Conservation (phyloP, 2,888 invertebrate species). For the Eucera pruinosa region DNA sequence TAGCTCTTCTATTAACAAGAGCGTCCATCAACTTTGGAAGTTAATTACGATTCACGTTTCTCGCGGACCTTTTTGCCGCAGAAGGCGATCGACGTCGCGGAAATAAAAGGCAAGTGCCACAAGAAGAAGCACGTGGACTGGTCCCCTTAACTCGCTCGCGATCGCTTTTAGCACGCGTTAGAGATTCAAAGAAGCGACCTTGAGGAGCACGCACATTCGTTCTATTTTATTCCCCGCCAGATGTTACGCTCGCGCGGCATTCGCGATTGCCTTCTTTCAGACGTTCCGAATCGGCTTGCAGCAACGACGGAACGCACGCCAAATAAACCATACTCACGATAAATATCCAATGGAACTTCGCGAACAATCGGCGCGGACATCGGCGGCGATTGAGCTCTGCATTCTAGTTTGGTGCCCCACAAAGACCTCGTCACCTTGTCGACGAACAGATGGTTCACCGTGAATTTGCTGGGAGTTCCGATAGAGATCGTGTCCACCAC, state of each 20-base stretch:
- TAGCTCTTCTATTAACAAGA: too few species aligned
- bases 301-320: too few species aligned
- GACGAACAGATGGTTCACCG: constrained; percentile 91
- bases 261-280: constrained; percentile 30
- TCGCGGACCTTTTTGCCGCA: too few species aligned
- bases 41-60: too few species aligned
- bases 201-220: constrained; percentile 39
- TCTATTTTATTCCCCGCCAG: constrained; percentile 58
- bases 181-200: constrained; percentile 56
- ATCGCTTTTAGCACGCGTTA: constrained; percentile 52
- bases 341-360: constrained; percentile 91
- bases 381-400: constrained; percentile 91
- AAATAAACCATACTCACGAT: constrained; percentile 85
- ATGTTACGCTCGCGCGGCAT: constrained; percentile 45
- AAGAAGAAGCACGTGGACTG: constrained; percentile 34
- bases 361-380: constrained; percentile 89
- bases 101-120: constrained; percentile 21
- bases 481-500: constrained; percentile 87
- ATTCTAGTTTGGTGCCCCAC: constrained; percentile 90
- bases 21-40: too few species aligned
- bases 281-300: constrained; percentile 13
- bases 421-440: constrained; percentile 89
- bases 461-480: constrained; percentile 86
- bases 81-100: neutral
- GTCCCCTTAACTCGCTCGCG: constrained; percentile 28